Base-by-base conservation (phyloP, 1,140 invertebrate species). In the Geopemphigus sp. region DNA sequence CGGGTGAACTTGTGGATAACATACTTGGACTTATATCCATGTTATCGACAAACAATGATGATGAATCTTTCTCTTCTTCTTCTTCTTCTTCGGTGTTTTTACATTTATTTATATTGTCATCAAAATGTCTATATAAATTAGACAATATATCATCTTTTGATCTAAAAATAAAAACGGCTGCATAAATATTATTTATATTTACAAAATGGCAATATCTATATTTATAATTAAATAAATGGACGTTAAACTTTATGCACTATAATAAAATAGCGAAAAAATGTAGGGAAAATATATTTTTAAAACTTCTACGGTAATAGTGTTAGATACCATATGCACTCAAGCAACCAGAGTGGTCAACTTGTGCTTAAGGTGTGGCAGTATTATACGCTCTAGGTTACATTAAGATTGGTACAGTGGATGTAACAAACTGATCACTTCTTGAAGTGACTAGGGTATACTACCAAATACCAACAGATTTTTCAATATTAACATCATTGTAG, bases 1-100 rank as follows among this genome's bases (percentile, higher is more conserved):
- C 39, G 1, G 74, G 74, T 47, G 74, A 78, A 47, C 74, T 78
- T 50, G 74, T 61, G 47, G 74, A 61, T 29, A 63, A 26, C 39
- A 78, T 61, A 63, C 57, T 78, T 29, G 57, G 74, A 50, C 74
- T 78, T 2, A 78, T 78, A 78, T 78, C 74, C 74, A 78, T 78
- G 1, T 47, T 78, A 61, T 63, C 57, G 24, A 50, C 22, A 72
- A 12, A 24, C 17, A 29, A 45, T 8, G 39, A 61, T 11, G 57
- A 78, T 17, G n/a, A n/a, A n/a, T n/a, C n/a, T n/a, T n/a, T n/a
- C n/a, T 78, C 74, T 63, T 78, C 63, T 0, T 78, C 74, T 50
- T 78, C 74, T 0, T 78, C 74, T 12, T 78, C 74, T 19, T 78
- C 74, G 26, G 15, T 74, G 14, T 24, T 63, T 17, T 1, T 4